Percentiles rank a stretch among this genome's conserved stretches.
phyloP scores from a whole-genome alignment of 1,140 invertebrate genomes.

The Stegodyphus dumicola region DNA sequence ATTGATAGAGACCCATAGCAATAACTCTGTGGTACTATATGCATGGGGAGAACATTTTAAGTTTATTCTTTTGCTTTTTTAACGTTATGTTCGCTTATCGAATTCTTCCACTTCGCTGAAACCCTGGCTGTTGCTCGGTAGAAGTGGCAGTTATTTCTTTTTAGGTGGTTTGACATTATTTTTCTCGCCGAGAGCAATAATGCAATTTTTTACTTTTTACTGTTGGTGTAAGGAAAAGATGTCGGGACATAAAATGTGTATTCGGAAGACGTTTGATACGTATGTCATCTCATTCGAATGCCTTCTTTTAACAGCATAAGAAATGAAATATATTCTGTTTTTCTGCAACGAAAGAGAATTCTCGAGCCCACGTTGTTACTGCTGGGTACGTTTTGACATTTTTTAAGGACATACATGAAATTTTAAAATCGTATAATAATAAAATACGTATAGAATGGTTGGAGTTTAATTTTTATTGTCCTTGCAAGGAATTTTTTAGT shows the following conservation, averaged over 20 bases:
- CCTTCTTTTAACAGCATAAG: too few relatives aligned
- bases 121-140: not conserved
- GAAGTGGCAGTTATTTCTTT: constrained; percentile 3
- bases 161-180: not conserved
- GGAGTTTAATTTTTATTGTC: too few relatives aligned
- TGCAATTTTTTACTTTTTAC: not conserved
- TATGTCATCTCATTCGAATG: too few relatives aligned
- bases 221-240: not conserved
- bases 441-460: too few relatives aligned
- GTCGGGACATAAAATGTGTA: not conserved
- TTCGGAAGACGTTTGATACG: too few relatives aligned
- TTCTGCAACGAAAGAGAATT: too few relatives aligned
- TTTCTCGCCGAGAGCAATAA: constrained; percentile 9
- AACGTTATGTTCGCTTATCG: not conserved
- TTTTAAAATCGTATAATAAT: too few relatives aligned
- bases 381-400: too few relatives aligned
- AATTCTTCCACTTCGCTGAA: not conserved
- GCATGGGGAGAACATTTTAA: not conserved
- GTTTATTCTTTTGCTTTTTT: not conserved
- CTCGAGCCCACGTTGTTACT: too few relatives aligned
- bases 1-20: constrained; percentile 1
- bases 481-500: too few relatives aligned
- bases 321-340: too few relatives aligned
- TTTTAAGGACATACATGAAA: too few relatives aligned
- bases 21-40: not conserved